A percentile compares a stretch with the other conserved stretches of the same genome.
phyloP scores from a whole-genome alignment of 2,888 invertebrate species.

The Escarpia spicata region DNA sequence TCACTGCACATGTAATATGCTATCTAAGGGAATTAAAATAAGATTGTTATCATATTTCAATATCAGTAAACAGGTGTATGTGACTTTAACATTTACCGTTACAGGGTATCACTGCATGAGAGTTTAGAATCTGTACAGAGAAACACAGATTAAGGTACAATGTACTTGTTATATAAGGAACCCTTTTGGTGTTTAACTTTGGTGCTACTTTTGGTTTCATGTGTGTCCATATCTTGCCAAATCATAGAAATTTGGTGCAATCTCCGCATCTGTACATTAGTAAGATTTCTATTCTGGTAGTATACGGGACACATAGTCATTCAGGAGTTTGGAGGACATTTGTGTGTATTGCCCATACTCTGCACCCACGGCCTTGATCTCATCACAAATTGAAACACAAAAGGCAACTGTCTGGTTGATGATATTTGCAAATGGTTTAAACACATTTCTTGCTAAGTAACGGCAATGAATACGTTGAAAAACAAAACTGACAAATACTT shows the following conservation, averaged over 20 bases:
- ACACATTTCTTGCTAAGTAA: not conserved
- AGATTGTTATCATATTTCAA: not conserved
- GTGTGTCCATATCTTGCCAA: too few relatives aligned
- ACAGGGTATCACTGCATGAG: not conserved
- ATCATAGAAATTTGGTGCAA: too few relatives aligned
- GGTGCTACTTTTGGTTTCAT: too few relatives aligned
- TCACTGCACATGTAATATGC: not conserved
- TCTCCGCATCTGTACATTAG: too few relatives aligned
- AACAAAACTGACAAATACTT: too few relatives aligned
- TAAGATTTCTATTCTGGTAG: too few relatives aligned
- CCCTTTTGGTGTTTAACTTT: not conserved
- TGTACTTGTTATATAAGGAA: not conserved
- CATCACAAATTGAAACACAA: not conserved
- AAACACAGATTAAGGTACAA: not conserved
- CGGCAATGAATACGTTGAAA: too few relatives aligned
- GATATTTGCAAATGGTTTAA: not conserved
- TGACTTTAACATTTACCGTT: not conserved
- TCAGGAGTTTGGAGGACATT: too few relatives aligned
- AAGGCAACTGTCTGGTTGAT: not conserved
- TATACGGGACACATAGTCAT: too few relatives aligned
- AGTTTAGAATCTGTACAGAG: not conserved
- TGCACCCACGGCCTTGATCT: not conserved
- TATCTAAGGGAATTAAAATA: not conserved
- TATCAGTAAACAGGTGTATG: not conserved
- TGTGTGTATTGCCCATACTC: too few relatives aligned